Evolutionary conservation across 2,888 invertebrate genomes (phyloP).

Genomic region (Hesperia comma): DNA sequence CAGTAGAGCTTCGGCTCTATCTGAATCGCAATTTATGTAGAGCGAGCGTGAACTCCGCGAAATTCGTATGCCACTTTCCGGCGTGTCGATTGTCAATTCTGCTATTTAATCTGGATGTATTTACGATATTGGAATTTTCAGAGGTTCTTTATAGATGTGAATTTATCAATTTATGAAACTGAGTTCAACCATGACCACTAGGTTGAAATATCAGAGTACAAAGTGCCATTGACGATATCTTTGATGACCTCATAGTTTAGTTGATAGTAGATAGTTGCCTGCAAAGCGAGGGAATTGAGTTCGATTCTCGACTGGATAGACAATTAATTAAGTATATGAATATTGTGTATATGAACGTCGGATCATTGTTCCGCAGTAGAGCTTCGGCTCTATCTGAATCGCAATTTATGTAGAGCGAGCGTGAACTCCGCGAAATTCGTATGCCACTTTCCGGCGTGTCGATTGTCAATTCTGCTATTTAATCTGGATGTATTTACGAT

Average conservation of each 20-base stretch:
- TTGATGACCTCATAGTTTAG: too few relatives aligned
- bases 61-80: slow-evolving; percentile 1
- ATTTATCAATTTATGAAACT: too few relatives aligned
- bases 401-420: slow-evolving; percentile 30
- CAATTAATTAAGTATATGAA: too few relatives aligned
- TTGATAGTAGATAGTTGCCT: too few relatives aligned
- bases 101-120: background rate
- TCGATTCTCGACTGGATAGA: too few relatives aligned
- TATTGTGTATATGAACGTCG: too few relatives aligned
- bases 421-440: background rate
- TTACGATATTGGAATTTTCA: too few relatives aligned
- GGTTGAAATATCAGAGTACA: too few relatives aligned
- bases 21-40: slow-evolving; percentile 30
- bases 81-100: background rate
- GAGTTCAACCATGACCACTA: too few relatives aligned
- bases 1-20: slow-evolving; percentile 26
- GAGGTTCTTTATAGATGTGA: too few relatives aligned
- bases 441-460: background rate
- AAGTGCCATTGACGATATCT: too few relatives aligned
- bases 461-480: background rate
- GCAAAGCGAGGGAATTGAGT: too few relatives aligned
- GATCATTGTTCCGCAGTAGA: background rate
- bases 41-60: slow-evolving; percentile 8
- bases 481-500: background rate
- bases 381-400: slow-evolving; percentile 25